Percentiles rank a stretch among this genome's conserved stretches.
Conservation (phyloP, 2,113 vertebrate species). For the Serilophus lunatus region DNA sequence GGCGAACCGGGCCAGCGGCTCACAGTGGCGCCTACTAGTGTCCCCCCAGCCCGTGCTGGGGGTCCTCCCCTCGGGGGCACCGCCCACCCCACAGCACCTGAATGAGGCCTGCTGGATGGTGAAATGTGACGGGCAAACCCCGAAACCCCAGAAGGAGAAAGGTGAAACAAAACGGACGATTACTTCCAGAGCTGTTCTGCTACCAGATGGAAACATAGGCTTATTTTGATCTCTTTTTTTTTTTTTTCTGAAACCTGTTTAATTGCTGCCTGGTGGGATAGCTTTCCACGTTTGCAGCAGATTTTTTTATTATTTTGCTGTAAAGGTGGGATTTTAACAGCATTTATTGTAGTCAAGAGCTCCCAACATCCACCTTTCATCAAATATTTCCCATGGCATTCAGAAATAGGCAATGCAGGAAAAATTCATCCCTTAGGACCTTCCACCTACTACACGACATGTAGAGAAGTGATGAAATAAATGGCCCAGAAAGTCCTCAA, state of each 20-base stretch:
- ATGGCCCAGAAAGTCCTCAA: neutral
- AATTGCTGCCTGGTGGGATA: neutral
- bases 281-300: neutral
- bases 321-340: neutral
- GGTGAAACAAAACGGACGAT: neutral
- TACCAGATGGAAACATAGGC: neutral
- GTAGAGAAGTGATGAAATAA: neutral
- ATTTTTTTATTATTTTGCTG: neutral
- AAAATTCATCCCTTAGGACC: neutral
- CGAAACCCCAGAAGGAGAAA: neutral
- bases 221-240: neutral
- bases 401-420: neutral
- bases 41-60: neutral
- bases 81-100: neutral
- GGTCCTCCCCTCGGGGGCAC: neutral
- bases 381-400: neutral
- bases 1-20: constrained; percentile 13
- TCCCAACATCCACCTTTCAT: neutral
- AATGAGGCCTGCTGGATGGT: neutral
- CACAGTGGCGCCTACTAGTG: neutral
- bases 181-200: neutral
- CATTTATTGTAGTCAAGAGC: neutral
- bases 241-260: neutral
- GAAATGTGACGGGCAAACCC: neutral
- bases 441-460: neutral